Percentiles rank a stretch among this genome's conserved stretches.
Evolutionary conservation across 2,797 vertebrate species (phyloP).

Genomic region (Poliocrania exsul): DNA sequence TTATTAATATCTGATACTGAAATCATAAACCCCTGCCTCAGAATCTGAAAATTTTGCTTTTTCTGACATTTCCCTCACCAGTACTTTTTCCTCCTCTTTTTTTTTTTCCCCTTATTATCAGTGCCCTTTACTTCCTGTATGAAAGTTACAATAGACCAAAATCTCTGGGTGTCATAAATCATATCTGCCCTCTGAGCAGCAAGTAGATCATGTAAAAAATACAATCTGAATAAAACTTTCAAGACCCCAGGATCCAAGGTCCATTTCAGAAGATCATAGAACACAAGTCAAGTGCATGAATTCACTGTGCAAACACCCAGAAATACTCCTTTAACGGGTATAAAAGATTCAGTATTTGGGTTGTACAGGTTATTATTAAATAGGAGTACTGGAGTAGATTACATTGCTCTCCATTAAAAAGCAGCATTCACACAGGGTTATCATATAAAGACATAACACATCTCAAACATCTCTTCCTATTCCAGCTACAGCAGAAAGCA

Average conservation of each 20-base stretch:
- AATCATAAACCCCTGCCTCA: neutral
- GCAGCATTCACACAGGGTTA: neutral
- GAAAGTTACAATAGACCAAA: conserved; percentile 8
- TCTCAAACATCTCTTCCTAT: neutral
- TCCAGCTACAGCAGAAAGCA: neutral
- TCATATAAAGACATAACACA: neutral
- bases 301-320: neutral
- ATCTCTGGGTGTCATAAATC: conserved; percentile 14
- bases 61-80: neutral
- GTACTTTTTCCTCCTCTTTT: neutral
- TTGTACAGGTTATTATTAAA: neutral
- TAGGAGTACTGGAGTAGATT: neutral
- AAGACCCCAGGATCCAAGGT: neutral
- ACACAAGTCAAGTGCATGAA: neutral
- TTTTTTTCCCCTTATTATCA: neutral
- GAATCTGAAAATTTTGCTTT: neutral
- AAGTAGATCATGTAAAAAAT: neutral
- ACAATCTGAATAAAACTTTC: neutral
- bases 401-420: neutral
- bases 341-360: neutral
- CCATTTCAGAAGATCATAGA: neutral
- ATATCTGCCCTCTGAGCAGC: neutral
- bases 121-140: conserved; percentile 1
- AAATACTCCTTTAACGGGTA: neutral
- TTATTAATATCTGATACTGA: neutral